These are phyloP conservation scores for Ptychadena robeensis DNA, from an alignment of 2,797 vertebrate species.

Conservation along the genomic window DNA sequence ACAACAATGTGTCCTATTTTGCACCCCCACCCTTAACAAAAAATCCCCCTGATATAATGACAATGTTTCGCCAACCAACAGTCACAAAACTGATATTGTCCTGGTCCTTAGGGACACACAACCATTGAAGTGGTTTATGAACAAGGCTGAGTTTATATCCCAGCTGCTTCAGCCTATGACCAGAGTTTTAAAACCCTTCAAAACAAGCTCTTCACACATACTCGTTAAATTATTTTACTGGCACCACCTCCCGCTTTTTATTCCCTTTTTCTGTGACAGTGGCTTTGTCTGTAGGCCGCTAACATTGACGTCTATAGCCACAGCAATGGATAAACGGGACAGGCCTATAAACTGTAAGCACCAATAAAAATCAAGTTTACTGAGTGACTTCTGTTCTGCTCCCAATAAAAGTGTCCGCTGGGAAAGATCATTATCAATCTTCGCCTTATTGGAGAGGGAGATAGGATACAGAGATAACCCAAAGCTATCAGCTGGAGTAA, in stretches of 20 bases:
- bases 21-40: no score
- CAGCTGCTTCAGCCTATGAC: not conserved
- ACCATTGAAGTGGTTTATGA: not conserved
- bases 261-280: constrained; percentile 26
- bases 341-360: constrained; percentile 75
- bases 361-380: constrained; percentile 78
- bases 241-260: not conserved
- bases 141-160: not conserved
- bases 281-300: constrained; percentile 67
- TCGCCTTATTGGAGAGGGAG: constrained; percentile 79
- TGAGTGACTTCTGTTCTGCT: constrained; percentile 72
- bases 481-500: constrained; percentile 79
- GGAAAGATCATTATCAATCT: constrained; percentile 83
- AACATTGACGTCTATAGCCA: constrained; percentile 68
- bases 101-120: not conserved
- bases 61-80: not conserved
- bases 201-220: constrained; percentile 6
- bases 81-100: not conserved
- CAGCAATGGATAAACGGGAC: constrained; percentile 73
- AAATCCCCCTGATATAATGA: no score
- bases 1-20: no score
- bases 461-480: constrained; percentile 80
- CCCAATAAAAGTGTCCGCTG: constrained; percentile 76
- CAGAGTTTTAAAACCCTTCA: not conserved
- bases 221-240: not conserved